Evolutionary conservation across 2,797 vertebrate species (phyloP).

Genomic region (Melanotaenia boesemani): DNA sequence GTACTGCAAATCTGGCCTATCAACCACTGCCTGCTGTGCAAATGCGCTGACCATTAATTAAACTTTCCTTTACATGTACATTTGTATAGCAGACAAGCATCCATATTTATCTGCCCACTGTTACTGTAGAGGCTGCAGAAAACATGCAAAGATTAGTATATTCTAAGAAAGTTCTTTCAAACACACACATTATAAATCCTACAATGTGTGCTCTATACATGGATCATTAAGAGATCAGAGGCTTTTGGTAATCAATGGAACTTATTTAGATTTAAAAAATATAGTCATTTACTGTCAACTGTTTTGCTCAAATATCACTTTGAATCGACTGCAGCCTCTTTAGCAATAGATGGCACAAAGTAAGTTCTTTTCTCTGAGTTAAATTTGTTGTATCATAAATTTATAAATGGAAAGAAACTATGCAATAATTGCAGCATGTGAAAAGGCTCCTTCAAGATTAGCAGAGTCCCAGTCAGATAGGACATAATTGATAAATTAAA

Average conservation of each 20-base stretch:
- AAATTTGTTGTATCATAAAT: background rate
- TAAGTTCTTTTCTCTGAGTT: background rate
- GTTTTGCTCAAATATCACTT: background rate
- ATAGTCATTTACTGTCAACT: background rate
- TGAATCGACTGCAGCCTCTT: background rate
- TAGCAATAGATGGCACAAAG: background rate
- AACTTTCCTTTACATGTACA: constrained; percentile 14
- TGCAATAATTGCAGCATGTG: background rate
- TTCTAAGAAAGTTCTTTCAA: too few relatives aligned
- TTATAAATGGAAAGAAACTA: background rate
- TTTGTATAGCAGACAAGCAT: too few relatives aligned
- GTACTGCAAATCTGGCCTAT: constrained; percentile 23
- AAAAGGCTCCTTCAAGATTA: background rate
- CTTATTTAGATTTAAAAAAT: background rate
- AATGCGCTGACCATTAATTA: constrained; percentile 26
- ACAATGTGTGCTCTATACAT: too few relatives aligned
- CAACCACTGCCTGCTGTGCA: constrained; percentile 19
- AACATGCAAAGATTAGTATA: too few relatives aligned
- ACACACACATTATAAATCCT: too few relatives aligned
- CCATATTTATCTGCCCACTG: too few relatives aligned
- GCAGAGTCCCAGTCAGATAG: background rate
- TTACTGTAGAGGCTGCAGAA: too few relatives aligned
- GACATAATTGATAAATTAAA: background rate
- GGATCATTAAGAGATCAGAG: too few relatives aligned
- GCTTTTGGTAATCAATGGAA: background rate